These are phyloP conservation scores for Phycodurus eques DNA, from an alignment of 2,113 vertebrate genomes.

Conservation along the genomic window DNA sequence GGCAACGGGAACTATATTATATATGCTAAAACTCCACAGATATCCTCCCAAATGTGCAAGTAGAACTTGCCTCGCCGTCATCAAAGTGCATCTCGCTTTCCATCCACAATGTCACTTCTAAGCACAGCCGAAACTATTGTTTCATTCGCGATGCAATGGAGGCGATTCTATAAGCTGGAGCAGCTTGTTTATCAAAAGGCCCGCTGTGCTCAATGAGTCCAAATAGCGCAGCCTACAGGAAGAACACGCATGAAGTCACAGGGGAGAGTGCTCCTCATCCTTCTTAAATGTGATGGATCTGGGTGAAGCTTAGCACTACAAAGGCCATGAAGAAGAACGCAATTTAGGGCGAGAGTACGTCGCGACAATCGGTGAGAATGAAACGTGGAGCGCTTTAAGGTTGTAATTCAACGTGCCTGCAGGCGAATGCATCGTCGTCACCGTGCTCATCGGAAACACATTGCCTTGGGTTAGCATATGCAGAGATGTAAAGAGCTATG, in stretches of 20 bases:
- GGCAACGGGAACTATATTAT: no score
- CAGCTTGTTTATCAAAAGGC: constrained; percentile 56
- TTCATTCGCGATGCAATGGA: constrained; percentile 38
- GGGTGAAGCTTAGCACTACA: constrained; percentile 24
- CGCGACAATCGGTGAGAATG: not conserved
- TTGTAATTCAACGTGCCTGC: not conserved
- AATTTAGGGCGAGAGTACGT: constrained; percentile 14
- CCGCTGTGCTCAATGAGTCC: constrained; percentile 59
- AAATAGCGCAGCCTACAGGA: constrained; percentile 43
- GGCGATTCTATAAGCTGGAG: constrained; percentile 50
- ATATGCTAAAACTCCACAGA: no score
- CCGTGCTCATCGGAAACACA: not conserved
- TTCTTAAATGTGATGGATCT: constrained; percentile 30
- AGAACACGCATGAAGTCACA: constrained; percentile 39
- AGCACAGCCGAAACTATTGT: constrained; percentile 38
- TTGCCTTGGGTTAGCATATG: constrained; percentile 16
- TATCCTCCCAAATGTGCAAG: no score
- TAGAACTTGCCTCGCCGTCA: not conserved
- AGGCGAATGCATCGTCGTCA: constrained; percentile 16
- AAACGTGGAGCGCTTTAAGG: not conserved
- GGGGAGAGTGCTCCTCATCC: constrained; percentile 25
- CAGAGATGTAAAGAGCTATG: constrained; percentile 11
- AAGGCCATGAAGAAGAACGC: constrained; percentile 19
- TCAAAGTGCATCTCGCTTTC: not conserved
- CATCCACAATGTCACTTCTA: constrained; percentile 32